Evolutionary conservation across 2,888 invertebrate genomes (phyloP).

Genomic region (Ceramica pisi): DNA sequence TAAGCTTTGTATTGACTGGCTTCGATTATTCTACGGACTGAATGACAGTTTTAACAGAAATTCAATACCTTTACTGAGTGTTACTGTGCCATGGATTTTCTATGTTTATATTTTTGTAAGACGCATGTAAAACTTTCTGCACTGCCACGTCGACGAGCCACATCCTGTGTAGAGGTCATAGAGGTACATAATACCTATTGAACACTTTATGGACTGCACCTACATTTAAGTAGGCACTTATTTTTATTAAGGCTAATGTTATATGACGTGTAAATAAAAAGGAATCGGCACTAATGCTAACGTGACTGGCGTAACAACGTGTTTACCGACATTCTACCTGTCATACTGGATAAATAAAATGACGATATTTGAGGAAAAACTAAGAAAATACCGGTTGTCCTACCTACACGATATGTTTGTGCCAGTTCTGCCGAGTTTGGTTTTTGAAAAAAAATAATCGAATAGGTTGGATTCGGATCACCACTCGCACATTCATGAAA

Average conservation of each 20-base stretch:
- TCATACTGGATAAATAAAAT: conserved; percentile 45
- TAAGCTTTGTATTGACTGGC: conserved; percentile 9
- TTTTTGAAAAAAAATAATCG: conserved; percentile 16
- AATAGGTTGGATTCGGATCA: not conserved
- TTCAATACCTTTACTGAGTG: not conserved
- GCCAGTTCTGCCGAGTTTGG: not conserved
- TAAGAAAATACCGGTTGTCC: conserved; percentile 18
- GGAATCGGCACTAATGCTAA: conserved; percentile 57
- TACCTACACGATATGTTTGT: conserved; percentile 6
- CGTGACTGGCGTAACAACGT: conserved; percentile 58
- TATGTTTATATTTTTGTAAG: not conserved
- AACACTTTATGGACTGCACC: conserved; percentile 57
- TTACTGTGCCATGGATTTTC: not conserved
- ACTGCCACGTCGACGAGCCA: not conserved
- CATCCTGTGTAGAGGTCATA: conserved; percentile 1
- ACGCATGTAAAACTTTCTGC: not conserved
- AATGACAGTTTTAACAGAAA: not conserved
- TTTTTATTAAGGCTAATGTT: conserved; percentile 65
- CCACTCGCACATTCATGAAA: not conserved
- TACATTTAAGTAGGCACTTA: conserved; percentile 59
- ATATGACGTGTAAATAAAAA: conserved; percentile 65
- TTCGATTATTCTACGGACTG: not conserved
- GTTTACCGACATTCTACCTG: conserved; percentile 52
- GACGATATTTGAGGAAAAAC: conserved; percentile 37
- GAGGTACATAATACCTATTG: conserved; percentile 44